Base-by-base conservation (phyloP, 2,888 invertebrate species). In the Thecocarcelia acutangulata region DNA sequence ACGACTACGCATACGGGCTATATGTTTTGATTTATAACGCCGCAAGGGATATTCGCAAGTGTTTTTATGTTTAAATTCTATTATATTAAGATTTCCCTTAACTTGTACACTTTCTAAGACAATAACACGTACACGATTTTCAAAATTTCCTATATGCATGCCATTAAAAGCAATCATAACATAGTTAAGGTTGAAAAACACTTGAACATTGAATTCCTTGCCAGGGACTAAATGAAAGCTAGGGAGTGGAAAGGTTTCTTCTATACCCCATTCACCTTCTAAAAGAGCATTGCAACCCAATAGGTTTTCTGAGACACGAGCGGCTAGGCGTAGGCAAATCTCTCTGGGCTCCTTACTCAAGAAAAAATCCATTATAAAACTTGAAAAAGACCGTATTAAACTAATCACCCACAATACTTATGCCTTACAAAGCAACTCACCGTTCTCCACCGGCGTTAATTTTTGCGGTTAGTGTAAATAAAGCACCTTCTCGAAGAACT, bases 261-360 rank as follows among this genome's bases (percentile, higher is more conserved):
- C 96, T 0, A 88, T 86, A 0, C 94, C 94, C 96, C 96, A 97
- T 70, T 91, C 91, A 61, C 93, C 93, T 84, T 93, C 93, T 12
- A 93, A 86, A 24, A 93, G 92, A 0, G 93, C 92, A 88, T 96
- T 97, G 83, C 96, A 91, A 0, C 96, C 95, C 9, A 96, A 93
- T n/a, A n/a, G 86, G 94, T 94, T 73, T 86, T 95, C 94, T 66
- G 94, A 94, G 70, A 96, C 90, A 12, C 96, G 93, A 2, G 95
- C 94, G 88, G 96, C 96, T 86, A 97, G 93, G 87, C 96, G 96
- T 13, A 96, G 91, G 0, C 94, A 94, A 33, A 96, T 92, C 85
- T 94, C 33, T 28, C 81, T 80, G 8, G 19, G 59, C 13, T 40
- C 5, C n/a, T 80, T 78, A 4, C 75, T 69, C 59, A 75, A 15